Evolutionary conservation across 2,888 invertebrate species (phyloP).

Genomic region (Blastobasis adustella): DNA sequence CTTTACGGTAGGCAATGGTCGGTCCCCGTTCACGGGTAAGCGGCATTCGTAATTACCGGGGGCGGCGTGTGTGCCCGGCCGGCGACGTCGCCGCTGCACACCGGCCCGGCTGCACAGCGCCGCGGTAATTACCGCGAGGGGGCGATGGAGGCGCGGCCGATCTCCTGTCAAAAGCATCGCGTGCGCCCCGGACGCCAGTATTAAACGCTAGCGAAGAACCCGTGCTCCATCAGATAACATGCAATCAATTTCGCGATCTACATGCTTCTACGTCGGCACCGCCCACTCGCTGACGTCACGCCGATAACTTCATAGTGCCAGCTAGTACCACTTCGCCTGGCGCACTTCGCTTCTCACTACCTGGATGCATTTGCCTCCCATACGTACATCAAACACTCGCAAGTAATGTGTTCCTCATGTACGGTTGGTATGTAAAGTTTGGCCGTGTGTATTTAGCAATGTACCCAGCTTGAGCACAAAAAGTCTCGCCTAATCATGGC

Average conservation of each 20-base stretch:
- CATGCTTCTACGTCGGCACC: slow-evolving; percentile 69
- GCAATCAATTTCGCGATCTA: slow-evolving; percentile 75
- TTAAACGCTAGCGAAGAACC: slow-evolving; percentile 72
- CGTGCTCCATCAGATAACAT: slow-evolving; percentile 72
- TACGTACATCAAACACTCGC: slow-evolving; percentile 16
- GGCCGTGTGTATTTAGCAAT: slow-evolving; percentile 4
- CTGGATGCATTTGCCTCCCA: slow-evolving; percentile 23
- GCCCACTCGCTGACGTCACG: slow-evolving; percentile 67
- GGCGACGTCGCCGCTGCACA: slow-evolving; percentile 68
- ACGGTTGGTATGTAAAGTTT: slow-evolving; percentile 1
- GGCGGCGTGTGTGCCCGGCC: slow-evolving; percentile 9
- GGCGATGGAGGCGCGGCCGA: slow-evolving; percentile 53
- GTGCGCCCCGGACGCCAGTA: slow-evolving; percentile 65
- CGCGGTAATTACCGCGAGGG: slow-evolving; percentile 63
- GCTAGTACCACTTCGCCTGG: slow-evolving; percentile 51
- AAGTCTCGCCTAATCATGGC: slow-evolving; percentile 57
- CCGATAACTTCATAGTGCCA: slow-evolving; percentile 65
- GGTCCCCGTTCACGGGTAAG: no score
- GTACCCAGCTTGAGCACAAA: slow-evolving; percentile 12
- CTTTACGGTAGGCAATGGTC: no score
- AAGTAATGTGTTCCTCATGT: no score
- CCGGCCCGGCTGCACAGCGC: slow-evolving; percentile 28
- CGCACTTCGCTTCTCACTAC: slow-evolving; percentile 15
- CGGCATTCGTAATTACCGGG: slow-evolving; percentile 22
- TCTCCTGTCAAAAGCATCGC: slow-evolving; percentile 71